Evolutionary conservation across 2,113 vertebrate genomes (phyloP).

Genomic region (pig (Sus scrofa)): DNA sequence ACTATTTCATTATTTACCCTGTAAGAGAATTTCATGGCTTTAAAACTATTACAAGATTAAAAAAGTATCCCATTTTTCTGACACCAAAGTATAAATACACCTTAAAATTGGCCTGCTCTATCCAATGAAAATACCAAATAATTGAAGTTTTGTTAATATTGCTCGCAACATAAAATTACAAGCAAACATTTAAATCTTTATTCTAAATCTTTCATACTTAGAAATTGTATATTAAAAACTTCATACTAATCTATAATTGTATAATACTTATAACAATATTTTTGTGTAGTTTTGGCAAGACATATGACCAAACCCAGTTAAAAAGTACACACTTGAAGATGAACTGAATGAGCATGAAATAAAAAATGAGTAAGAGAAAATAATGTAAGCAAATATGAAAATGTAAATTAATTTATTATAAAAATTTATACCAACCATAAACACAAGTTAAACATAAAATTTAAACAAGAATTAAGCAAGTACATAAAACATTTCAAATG

Average conservation of each 20-base stretch:
- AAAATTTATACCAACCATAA: constrained; percentile 53
- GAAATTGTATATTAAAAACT: neutral
- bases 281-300: neutral
- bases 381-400: constrained; percentile 29
- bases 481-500: constrained; percentile 24
- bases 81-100: neutral
- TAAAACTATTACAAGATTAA: neutral
- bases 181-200: neutral
- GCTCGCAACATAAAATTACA: neutral
- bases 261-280: neutral
- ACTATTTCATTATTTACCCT: too few relatives aligned
- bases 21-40: neutral
- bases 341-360: neutral
- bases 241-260: neutral
- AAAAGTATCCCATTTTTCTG: neutral
- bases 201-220: neutral
- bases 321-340: neutral
- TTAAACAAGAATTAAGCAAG: constrained; percentile 39
- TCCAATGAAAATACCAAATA: neutral
- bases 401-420: constrained; percentile 54
- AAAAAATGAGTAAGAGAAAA: constrained; percentile 25
- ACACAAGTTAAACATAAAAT: constrained; percentile 43
- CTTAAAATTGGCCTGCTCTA: neutral
- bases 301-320: neutral
- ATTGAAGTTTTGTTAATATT: neutral